Percentiles rank a stretch among this genome's conserved stretches.
Evolutionary conservation across 2,797 vertebrate genomes (phyloP).

Genomic region (Halcyon leucocephala): DNA sequence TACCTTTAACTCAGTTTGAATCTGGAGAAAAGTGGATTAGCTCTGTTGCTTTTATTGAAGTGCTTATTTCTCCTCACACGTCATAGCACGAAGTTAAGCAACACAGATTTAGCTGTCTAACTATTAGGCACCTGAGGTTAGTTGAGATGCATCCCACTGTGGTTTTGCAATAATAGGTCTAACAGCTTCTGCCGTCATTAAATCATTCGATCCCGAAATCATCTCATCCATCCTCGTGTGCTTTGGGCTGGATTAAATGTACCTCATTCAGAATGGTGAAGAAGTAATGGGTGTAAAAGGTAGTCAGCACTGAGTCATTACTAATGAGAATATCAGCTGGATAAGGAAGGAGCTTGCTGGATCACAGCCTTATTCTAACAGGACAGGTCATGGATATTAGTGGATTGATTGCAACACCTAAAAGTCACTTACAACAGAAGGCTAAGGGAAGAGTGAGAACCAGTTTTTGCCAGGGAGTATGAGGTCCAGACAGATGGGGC

Average conservation of each 20-base stretch:
- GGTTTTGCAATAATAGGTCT: background rate
- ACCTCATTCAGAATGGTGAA: background rate
- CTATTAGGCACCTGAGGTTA: background rate
- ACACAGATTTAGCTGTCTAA: background rate
- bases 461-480: background rate
- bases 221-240: background rate
- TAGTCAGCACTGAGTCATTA: background rate
- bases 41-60: background rate
- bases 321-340: background rate
- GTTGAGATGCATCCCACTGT: background rate
- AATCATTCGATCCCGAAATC: background rate
- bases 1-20: background rate
- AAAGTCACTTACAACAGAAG: background rate
- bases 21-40: background rate
- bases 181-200: background rate
- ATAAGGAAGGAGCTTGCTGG: background rate
- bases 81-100: background rate
- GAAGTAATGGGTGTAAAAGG: background rate
- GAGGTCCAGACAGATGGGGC: background rate
- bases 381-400: background rate
- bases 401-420: slow-evolving; percentile 22
- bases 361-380: background rate
- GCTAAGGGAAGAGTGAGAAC: background rate
- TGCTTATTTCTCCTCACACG: background rate
- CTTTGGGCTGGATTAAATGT: background rate